Percentiles rank a stretch among this genome's conserved stretches.
These are phyloP conservation scores for Heliconius congener DNA, from an alignment of 1,140 invertebrate species.

Conservation along the genomic window DNA sequence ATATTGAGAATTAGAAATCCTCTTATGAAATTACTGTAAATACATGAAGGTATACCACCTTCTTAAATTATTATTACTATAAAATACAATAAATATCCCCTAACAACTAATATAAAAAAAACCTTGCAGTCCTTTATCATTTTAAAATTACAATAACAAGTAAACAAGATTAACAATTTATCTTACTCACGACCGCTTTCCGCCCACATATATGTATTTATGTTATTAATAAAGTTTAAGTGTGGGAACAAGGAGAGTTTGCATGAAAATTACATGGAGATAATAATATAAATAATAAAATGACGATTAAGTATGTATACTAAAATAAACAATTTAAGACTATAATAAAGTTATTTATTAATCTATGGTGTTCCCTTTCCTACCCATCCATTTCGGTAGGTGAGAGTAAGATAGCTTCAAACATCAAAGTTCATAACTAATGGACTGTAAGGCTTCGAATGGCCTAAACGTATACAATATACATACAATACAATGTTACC, in stretches of 20 bases:
- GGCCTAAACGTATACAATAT: slow-evolving; percentile 34
- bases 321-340: not conserved
- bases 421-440: slow-evolving; percentile 27
- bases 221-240: not conserved
- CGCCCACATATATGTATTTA: not conserved
- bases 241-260: not conserved
- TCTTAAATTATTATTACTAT: not conserved
- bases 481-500: slow-evolving; percentile 46
- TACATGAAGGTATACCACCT: not conserved
- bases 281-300: not conserved
- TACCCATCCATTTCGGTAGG: not conserved
- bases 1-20: not conserved
- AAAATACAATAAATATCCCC: not conserved
- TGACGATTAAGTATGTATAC: not conserved
- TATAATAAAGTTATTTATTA: not conserved
- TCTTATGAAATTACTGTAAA: not conserved
- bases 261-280: not conserved
- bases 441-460: slow-evolving; percentile 31
- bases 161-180: not conserved
- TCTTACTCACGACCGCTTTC: not conserved
- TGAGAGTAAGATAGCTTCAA: slow-evolving; percentile 3
- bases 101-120: not conserved
- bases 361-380: not conserved
- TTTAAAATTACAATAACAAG: not conserved
- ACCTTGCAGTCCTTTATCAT: not conserved